Conservation (phyloP, 2,797 vertebrate species). For the Lithobates sylvaticus region DNA sequence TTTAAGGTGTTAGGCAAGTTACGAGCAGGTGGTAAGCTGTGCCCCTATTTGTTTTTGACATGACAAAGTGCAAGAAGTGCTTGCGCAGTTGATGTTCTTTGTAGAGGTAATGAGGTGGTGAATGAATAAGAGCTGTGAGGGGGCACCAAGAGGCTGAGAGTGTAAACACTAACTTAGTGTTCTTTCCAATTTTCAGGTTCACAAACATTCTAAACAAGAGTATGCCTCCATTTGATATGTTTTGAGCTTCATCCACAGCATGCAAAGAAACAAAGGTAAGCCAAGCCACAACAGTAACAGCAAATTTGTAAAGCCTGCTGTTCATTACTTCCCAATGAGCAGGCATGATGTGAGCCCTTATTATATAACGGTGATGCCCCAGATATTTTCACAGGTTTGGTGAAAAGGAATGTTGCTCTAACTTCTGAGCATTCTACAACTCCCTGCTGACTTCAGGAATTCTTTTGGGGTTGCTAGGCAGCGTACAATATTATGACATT, state of each 20-base stretch:
- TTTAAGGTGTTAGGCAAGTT: conserved; percentile 1
- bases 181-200: conserved; percentile 35
- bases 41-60: background rate
- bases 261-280: conserved; percentile 1
- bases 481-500: conserved; percentile 53
- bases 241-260: conserved; percentile 3
- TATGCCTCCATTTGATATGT: background rate
- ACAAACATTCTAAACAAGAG: background rate
- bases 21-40: conserved; percentile 23
- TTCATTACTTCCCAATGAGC: conserved; percentile 20
- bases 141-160: background rate
- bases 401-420: conserved; percentile 18
- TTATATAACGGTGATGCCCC: background rate
- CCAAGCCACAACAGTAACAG: background rate
- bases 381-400: conserved; percentile 42
- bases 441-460: conserved; percentile 49
- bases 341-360: conserved; percentile 7
- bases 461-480: conserved; percentile 51
- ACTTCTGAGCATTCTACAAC: conserved; percentile 31
- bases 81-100: conserved; percentile 31
- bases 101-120: conserved; percentile 45
- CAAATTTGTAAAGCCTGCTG: conserved; percentile 11
- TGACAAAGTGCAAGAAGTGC: conserved; percentile 44
- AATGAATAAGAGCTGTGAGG: conserved; percentile 28
- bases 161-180: conserved; percentile 15